Conservation (phyloP, 1,140 invertebrate genomes). For the Medauroidea extradentata region DNA sequence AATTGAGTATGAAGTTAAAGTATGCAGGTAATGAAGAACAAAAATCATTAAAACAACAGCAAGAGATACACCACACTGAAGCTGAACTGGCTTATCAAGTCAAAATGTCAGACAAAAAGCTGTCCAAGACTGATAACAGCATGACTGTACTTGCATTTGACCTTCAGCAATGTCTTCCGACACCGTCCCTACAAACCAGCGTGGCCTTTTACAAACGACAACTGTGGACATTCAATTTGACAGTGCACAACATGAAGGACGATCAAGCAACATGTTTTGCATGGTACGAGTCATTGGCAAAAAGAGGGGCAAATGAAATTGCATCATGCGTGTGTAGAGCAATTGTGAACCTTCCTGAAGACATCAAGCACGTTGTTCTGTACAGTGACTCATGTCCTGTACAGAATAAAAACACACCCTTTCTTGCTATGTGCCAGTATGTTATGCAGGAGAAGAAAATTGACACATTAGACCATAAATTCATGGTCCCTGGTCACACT, state of each 20-base stretch:
- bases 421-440: background rate
- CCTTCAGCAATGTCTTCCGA: conserved; percentile 38
- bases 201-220: conserved; percentile 36
- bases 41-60: background rate
- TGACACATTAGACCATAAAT: conserved; percentile 35
- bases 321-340: conserved; percentile 26
- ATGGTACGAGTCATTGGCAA: conserved; percentile 34
- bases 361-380: conserved; percentile 7
- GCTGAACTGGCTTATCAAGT: conserved; percentile 10
- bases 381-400: conserved; percentile 7
- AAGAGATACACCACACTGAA: conserved; percentile 6
- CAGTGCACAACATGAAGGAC: conserved; percentile 28
- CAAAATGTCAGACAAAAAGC: conserved; percentile 7
- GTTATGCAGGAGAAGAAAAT: conserved; percentile 9
- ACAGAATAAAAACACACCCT: background rate
- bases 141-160: conserved; percentile 29
- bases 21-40: conserved; percentile 7
- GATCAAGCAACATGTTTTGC: conserved; percentile 30
- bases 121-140: conserved; percentile 2
- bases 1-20: conserved; percentile 11
- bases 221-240: conserved; percentile 41
- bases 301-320: conserved; percentile 32
- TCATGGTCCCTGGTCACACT: conserved; percentile 35
- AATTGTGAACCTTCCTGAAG: background rate
- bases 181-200: conserved; percentile 27